Evolutionary conservation across 92 coral and sea anemone genomes (phyloP), one percentile per base, ranked within the genome.

Genomic region (Nematostella vectensis): DNA sequence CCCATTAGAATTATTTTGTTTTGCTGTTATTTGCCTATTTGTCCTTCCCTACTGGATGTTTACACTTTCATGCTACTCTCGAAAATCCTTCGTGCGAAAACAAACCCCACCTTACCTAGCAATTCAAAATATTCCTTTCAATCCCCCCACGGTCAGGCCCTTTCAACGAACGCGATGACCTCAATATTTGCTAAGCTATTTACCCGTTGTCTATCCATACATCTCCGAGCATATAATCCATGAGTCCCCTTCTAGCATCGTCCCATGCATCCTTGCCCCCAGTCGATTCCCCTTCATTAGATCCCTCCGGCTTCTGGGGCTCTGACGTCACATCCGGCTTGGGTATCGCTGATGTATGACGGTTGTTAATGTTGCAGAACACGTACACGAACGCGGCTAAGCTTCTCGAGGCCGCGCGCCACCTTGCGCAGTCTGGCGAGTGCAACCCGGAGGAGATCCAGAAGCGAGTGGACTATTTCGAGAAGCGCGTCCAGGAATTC

Each of bases 301-400:
- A n/a, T n/a, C n/a, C n/a, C n/a, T n/a, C n/a, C n/a, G n/a, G n/a
- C n/a, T n/a, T 59, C 25, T 20, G 29, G 65, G 28, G 29, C 47
- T 23, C 29, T 28, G 50, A 2, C 24, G 31, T 17, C 12, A 38
- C 16, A 3, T 25, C n/a, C 43, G 37, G 11, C 15, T 9, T 22
- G 51, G 51, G 3, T 22, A 42, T 43, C 57, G 18, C 15, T 42
- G 31, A 2, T 31, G 18, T 55, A 21, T 26, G 18, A 48, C 39
- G 28, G 18, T 55, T 13, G 25, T 42, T 75, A 54, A 51, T 68
- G 50, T 81, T 80, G 56, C 73, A 93, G 99, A 93, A 93, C 65
- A 93, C 99, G 42, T 93, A 93, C 75, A 93, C 99, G 26, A 93
- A 93, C 71, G 96, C 96, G 0, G 91, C 87, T 31, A 88, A 93